Evolutionary conservation across 2,113 vertebrate genomes (phyloP).

Genomic region (Corydoras maculifer): DNA sequence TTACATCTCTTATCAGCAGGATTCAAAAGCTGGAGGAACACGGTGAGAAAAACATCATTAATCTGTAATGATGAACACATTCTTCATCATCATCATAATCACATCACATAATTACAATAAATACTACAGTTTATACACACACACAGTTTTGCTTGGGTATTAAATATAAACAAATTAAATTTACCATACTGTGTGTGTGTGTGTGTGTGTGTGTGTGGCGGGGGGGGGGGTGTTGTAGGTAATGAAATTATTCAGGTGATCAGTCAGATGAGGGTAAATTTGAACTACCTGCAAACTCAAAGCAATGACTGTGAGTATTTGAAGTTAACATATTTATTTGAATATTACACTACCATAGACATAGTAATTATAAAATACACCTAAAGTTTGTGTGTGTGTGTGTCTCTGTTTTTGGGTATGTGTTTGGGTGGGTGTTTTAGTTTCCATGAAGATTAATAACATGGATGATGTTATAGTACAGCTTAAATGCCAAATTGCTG

Average conservation of each 20-base stretch:
- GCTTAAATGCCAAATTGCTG: slow-evolving; percentile 19
- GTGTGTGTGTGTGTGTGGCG: slow-evolving; percentile 10
- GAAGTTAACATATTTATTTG: neutral
- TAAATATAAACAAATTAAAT: too few species aligned
- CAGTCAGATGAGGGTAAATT: neutral
- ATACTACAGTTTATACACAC: neutral
- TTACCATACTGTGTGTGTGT: neutral
- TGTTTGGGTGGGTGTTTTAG: slow-evolving; percentile 22
- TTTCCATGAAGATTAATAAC: neutral
- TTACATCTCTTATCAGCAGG: slow-evolving; percentile 17
- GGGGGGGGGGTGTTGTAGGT: neutral
- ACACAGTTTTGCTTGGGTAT: neutral
- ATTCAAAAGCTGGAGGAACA: slow-evolving; percentile 9
- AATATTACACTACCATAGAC: neutral
- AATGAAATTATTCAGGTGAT: neutral
- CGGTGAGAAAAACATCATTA: slow-evolving; percentile 6
- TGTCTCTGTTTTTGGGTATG: slow-evolving; percentile 16
- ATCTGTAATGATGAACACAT: too few species aligned
- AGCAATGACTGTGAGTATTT: slow-evolving; percentile 13
- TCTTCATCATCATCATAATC: too few species aligned
- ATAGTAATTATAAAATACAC: neutral
- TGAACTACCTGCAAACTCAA: slow-evolving; percentile 6
- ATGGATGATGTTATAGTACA: neutral
- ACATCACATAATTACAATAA: too few species aligned
- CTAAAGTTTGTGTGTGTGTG: neutral